Conservation (phyloP, 2,888 invertebrate genomes). For the Cheilosia urbana region DNA sequence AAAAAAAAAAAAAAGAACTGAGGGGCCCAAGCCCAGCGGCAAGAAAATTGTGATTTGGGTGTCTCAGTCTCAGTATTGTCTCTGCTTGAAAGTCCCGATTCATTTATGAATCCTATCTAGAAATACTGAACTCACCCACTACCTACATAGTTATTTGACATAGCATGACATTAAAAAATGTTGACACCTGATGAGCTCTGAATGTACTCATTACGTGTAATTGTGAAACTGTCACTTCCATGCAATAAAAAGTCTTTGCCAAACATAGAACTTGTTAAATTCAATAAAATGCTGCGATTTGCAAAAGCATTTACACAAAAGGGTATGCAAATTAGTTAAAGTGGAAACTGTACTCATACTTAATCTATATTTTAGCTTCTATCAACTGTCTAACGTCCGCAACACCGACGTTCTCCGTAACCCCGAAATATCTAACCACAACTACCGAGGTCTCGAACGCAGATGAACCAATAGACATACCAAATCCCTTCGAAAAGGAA, state of each 20-base stretch:
- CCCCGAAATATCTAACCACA: constrained; percentile 42
- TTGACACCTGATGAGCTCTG: neutral
- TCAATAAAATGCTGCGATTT: constrained; percentile 43
- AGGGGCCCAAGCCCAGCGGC: no score
- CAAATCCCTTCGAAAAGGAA: constrained; percentile 93
- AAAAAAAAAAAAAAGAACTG: no score
- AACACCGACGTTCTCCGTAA: constrained; percentile 55
- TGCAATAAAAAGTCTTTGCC: neutral
- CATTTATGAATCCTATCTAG: neutral
- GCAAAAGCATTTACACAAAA: constrained; percentile 21
- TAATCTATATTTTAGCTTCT: constrained; percentile 33
- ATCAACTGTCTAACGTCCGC: constrained; percentile 4
- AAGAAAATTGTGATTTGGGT: no score
- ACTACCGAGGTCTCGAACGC: constrained; percentile 5
- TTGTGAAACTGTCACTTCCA: constrained; percentile 34
- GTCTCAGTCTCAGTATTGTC: no score
- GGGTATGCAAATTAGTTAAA: constrained; percentile 10
- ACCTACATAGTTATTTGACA: neutral
- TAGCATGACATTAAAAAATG: no score
- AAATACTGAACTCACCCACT: neutral
- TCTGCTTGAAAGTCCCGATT: no score
- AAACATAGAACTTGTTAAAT: neutral
- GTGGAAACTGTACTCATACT: neutral
- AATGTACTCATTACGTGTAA: constrained; percentile 9
- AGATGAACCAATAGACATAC: constrained; percentile 85